Conservation (phyloP, 2,113 vertebrate genomes). For the Hymenochirus boettgeri region DNA sequence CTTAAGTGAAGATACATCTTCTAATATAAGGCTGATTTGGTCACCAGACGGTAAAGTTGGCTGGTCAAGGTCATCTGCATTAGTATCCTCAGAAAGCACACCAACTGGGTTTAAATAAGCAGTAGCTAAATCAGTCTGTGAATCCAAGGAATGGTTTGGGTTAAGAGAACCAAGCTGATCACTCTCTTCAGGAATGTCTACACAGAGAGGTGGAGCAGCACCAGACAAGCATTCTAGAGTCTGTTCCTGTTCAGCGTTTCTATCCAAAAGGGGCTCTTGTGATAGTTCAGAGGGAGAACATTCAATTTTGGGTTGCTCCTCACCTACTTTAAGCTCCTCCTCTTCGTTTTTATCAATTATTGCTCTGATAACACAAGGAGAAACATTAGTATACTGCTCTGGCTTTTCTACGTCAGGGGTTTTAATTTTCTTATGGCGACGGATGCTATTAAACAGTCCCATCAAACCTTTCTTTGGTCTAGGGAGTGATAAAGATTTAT, state of each 20-base stretch:
- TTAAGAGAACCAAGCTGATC: slow-evolving; percentile 11
- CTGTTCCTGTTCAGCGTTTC: accelerated
- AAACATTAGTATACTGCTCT: slow-evolving; percentile 50
- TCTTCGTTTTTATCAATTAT: slow-evolving; percentile 43
- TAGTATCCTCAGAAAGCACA: slow-evolving; percentile 50
- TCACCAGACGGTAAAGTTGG: slow-evolving; percentile 66
- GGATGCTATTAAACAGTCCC: slow-evolving; percentile 87
- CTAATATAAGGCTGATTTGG: slow-evolving; percentile 78
- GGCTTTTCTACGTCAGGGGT: slow-evolving; percentile 62
- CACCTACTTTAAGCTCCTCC: slow-evolving; percentile 22
- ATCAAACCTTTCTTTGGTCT: slow-evolving; percentile 84
- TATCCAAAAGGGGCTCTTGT: accelerated
- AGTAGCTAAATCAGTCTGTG: slow-evolving; percentile 28
- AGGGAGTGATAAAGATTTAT: slow-evolving; percentile 63
- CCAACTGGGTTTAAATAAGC: slow-evolving; percentile 46
- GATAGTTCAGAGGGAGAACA: slow-evolving; percentile 11
- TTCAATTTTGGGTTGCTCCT: slow-evolving; percentile 51
- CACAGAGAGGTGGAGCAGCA: accelerated
- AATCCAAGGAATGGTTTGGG: slow-evolving; percentile 32
- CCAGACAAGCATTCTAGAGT: neutral
- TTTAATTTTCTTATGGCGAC: slow-evolving; percentile 79
- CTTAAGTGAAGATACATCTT: slow-evolving; percentile 88
- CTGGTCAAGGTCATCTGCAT: slow-evolving; percentile 49
- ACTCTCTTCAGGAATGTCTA: slow-evolving; percentile 19
- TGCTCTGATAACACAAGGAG: slow-evolving; percentile 43